Conservation (phyloP, 2,888 invertebrate species). For the Apamea anceps region DNA sequence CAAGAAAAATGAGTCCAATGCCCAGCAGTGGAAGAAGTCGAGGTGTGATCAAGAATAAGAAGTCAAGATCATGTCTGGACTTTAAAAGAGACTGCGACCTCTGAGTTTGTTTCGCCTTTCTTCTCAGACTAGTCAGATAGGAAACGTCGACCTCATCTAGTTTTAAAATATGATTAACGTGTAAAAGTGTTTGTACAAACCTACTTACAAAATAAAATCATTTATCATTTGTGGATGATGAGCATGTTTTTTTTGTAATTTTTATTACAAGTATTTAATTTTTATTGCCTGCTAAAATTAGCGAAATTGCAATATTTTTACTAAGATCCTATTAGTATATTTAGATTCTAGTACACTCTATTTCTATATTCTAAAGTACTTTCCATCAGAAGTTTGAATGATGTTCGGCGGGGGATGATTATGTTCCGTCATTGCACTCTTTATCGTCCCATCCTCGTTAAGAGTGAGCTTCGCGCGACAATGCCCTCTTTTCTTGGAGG, state of each 20-base stretch:
- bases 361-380: neutral
- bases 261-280: neutral
- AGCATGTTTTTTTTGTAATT: neutral
- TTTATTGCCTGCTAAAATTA: neutral
- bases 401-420: neutral
- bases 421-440: constrained; percentile 23
- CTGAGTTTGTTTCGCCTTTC: no score
- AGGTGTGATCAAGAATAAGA: no score
- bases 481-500: constrained; percentile 54
- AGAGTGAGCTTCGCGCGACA: constrained; percentile 69
- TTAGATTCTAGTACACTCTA: neutral
- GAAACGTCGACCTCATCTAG: no score
- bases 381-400: neutral
- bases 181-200: no score
- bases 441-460: constrained; percentile 57
- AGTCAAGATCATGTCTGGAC: no score
- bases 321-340: neutral
- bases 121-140: no score
- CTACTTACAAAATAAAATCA: no score
- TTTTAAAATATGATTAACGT: no score
- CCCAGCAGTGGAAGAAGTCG: neutral
- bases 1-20: neutral
- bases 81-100: no score
- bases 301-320: neutral
- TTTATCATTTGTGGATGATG: neutral